Evolutionary conservation across 1,140 invertebrate genomes (phyloP).

Genomic region (Batillaria attramentaria): DNA sequence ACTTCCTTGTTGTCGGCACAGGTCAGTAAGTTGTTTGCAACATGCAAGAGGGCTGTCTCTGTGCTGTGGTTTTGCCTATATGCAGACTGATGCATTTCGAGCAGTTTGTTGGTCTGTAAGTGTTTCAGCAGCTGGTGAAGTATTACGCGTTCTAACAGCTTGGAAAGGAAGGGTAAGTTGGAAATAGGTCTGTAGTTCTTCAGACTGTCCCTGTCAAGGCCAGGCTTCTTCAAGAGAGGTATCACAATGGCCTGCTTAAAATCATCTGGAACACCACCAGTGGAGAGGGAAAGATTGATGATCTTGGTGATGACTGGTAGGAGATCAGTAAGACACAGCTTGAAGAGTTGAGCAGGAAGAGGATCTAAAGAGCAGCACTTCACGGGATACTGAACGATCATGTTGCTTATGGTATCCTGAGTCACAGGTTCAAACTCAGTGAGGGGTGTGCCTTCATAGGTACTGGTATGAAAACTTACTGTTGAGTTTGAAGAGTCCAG

Average conservation of each 20-base stretch:
- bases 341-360: conserved; percentile 15
- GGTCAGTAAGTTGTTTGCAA: neutral
- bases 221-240: conserved; percentile 24
- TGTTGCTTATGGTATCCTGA: neutral
- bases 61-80: neutral
- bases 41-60: neutral
- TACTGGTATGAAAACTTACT: neutral
- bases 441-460: neutral
- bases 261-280: neutral
- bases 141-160: conserved; percentile 21
- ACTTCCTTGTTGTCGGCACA: neutral
- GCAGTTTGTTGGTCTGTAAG: no score
- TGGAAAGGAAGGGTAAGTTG: conserved; percentile 20
- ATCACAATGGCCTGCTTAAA: conserved; percentile 12
- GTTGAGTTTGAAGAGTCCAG: neutral
- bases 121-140: neutral
- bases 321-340: conserved; percentile 7
- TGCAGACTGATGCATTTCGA: no score
- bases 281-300: conserved; percentile 5
- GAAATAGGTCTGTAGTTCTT: conserved; percentile 29
- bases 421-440: no score
- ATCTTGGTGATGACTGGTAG: conserved; percentile 23
- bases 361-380: conserved; percentile 21
- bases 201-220: conserved; percentile 14
- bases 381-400: no score